These are phyloP conservation scores for Creontiades dilutus DNA, from an alignment of 2,888 invertebrate species.

Conservation along the genomic window DNA sequence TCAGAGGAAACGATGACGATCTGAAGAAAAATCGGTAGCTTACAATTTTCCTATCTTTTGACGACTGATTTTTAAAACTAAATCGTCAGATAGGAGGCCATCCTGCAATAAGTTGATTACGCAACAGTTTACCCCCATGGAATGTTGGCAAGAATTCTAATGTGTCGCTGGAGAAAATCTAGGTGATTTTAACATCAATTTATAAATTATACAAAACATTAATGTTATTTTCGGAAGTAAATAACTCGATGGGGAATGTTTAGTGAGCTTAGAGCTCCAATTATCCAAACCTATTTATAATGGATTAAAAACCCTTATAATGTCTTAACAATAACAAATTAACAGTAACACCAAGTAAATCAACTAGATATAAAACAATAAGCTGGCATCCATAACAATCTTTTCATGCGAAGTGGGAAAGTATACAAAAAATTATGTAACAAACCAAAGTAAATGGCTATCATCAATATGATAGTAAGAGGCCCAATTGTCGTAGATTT, in stretches of 20 bases:
- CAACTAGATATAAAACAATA: conserved; percentile 4
- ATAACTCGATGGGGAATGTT: neutral
- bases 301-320: neutral
- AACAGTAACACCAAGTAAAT: neutral
- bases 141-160: neutral
- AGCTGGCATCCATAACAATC: neutral
- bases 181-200: neutral
- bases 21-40: too few species aligned
- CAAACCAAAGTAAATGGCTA: neutral
- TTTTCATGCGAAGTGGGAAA: neutral
- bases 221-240: neutral
- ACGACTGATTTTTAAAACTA: too few species aligned
- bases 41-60: too few species aligned
- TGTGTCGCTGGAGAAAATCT: neutral
- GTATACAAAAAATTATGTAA: neutral
- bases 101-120: too few species aligned
- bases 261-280: neutral
- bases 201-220: neutral
- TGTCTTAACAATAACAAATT: neutral
- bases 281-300: neutral
- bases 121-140: neutral
- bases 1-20: too few species aligned
- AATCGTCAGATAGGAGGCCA: too few species aligned
- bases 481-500: too few species aligned
- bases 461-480: neutral